Base-by-base conservation (phyloP, 2,797 vertebrate species). In the Hipposideros larvatus region DNA sequence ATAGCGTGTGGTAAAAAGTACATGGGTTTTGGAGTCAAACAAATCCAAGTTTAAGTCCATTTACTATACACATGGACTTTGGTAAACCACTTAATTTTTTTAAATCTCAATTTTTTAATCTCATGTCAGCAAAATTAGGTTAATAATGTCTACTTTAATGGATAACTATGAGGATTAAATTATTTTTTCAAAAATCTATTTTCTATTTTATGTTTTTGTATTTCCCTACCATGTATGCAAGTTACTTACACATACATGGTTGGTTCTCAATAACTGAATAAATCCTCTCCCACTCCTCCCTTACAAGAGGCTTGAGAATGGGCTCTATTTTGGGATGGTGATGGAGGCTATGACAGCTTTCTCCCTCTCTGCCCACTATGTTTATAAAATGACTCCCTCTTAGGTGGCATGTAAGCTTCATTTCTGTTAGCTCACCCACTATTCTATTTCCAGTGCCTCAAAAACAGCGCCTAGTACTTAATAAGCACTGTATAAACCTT, bases 21-120 rank as follows among this genome's bases (percentile, higher is more conserved):
- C 2, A 11, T 90, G 15, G 43, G 21, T 83, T 91, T 65, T 82
- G 13, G 53, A 75, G 18, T 80, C 48, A 87, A 75, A 68, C 2
- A 90, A 7, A 86, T 37, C 16, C 16, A 84, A 75, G n/a, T 84
- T 85, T 59, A 91, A 91, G 77, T 79, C 46, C 34, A 83, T 48
- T 96, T 92, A 82, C 3, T 73, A 70, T 34, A 91, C 11, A 37
- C 3, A 6, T 79, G 31, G 41, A 89, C 48, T 93, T 80, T 71
- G 65, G 46, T n/a, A 68, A 94, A 88, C 51, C 37, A 14, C 53
- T 73, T 87, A 61, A 87, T 82, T 94, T 94, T 70, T 74, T n/a
- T 89, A 91, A 89, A 94, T 87, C 74, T 74, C 55, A 26, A 53
- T 92, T 43, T 91, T 90, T 53, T 53, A 28, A 90, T 77, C 53